Percentiles rank a stretch among this genome's conserved stretches.
phyloP scores from a whole-genome alignment of 2,113 vertebrate genomes.

The Fulmarus glacialis region DNA sequence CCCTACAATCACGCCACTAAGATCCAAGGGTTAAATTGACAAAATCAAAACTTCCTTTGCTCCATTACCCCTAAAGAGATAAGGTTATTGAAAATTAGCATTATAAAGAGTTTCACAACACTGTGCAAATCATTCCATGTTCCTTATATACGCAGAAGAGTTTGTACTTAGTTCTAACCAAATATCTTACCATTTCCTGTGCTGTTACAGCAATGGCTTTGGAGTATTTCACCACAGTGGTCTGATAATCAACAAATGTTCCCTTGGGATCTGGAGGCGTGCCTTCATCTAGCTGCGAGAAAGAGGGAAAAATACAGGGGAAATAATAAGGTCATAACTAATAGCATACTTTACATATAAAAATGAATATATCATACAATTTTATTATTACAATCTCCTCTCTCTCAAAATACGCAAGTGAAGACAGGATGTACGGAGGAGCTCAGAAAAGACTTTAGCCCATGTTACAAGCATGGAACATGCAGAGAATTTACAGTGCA shows the following conservation, averaged over 20 bases:
- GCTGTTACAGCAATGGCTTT: conserved; percentile 96
- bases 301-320: not conserved
- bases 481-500: not conserved
- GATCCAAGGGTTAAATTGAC: not conserved
- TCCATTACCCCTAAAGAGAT: not conserved
- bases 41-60: not conserved
- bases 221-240: conserved; percentile 96
- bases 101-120: not conserved
- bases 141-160: not conserved
- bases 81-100: not conserved
- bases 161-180: not conserved
- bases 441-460: not conserved
- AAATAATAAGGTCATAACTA: not conserved
- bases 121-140: accelerated
- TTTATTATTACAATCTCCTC: too few relatives aligned
- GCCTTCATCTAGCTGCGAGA: conserved; percentile 90
- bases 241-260: conserved; percentile 97
- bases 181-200: conserved; percentile 94
- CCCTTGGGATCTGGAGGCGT: conserved; percentile 92
- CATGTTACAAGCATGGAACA: not conserved
- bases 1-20: accelerated
- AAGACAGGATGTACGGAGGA: not conserved
- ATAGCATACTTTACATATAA: not conserved
- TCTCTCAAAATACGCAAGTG: not conserved
- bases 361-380: too few relatives aligned